These are phyloP conservation scores for Mobula hypostoma DNA, from an alignment of 2,113 vertebrate genomes.

Conservation along the genomic window DNA sequence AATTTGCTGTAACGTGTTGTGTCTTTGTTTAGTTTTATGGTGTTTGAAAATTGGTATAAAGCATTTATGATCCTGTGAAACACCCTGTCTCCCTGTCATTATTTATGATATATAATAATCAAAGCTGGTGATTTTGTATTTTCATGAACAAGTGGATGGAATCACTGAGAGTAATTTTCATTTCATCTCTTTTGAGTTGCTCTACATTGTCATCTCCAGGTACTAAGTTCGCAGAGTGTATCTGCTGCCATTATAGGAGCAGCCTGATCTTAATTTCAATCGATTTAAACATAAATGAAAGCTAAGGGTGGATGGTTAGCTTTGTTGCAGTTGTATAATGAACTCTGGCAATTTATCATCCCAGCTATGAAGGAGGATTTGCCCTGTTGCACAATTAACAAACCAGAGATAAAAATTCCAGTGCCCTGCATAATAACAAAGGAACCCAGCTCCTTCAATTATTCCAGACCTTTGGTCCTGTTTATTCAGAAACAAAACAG, in stretches of 20 bases:
- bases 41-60: slow-evolving; percentile 3
- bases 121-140: not conserved
- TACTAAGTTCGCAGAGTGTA: not conserved
- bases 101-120: not conserved
- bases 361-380: not conserved
- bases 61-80: slow-evolving; percentile 7
- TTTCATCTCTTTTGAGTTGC: not conserved
- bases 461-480: not conserved
- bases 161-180: not conserved
- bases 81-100: not conserved
- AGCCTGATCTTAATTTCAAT: not conserved
- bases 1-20: not conserved
- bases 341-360: not conserved
- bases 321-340: not conserved
- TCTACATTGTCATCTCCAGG: no score
- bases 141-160: not conserved
- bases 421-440: not conserved
- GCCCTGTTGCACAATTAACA: not conserved
- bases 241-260: not conserved
- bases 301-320: not conserved
- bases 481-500: not conserved
- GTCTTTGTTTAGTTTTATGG: slow-evolving; percentile 15
- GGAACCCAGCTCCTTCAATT: not conserved
- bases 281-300: not conserved
- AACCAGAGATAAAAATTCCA: not conserved